Evolutionary conservation across 2,888 invertebrate species (phyloP).

Genomic region (Carpatolechia fugitivella): DNA sequence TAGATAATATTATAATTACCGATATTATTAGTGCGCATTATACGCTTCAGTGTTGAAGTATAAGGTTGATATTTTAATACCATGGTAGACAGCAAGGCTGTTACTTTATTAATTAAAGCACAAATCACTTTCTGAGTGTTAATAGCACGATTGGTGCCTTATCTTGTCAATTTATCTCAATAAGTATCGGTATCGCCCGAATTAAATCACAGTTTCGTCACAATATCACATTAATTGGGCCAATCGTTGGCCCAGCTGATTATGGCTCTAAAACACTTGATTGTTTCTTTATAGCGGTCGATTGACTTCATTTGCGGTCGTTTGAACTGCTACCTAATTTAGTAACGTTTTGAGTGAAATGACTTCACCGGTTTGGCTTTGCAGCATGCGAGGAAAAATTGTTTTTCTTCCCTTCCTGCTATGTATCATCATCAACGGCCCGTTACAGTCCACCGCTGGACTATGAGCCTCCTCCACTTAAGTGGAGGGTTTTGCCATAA

Average conservation of each 20-base stretch:
- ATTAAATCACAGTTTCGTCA: constrained; percentile 57
- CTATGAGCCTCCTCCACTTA: too few species aligned
- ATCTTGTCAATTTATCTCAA: constrained; percentile 58
- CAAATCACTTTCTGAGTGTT: constrained; percentile 24
- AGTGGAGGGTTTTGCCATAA: too few species aligned
- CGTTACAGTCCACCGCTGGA: too few species aligned
- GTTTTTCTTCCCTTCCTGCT: too few species aligned
- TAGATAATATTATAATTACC: too few species aligned
- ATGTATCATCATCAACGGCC: too few species aligned
- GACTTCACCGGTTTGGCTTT: too few species aligned
- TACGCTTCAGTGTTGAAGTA: too few species aligned
- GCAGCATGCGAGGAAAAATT: too few species aligned
- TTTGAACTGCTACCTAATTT: background rate
- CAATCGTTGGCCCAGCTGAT: constrained; percentile 25
- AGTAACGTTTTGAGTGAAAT: background rate
- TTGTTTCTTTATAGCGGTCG: background rate
- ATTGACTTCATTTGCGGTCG: background rate
- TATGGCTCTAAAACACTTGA: background rate
- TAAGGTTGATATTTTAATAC: background rate
- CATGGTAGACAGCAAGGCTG: constrained; percentile 1
- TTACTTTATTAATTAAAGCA: constrained; percentile 12
- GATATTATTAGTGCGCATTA: too few species aligned
- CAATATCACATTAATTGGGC: constrained; percentile 58
- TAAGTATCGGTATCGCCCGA: constrained; percentile 23
- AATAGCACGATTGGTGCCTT: constrained; percentile 45